Evolutionary conservation across 2,888 invertebrate genomes (phyloP).

Genomic region (Drosophila dives): DNA sequence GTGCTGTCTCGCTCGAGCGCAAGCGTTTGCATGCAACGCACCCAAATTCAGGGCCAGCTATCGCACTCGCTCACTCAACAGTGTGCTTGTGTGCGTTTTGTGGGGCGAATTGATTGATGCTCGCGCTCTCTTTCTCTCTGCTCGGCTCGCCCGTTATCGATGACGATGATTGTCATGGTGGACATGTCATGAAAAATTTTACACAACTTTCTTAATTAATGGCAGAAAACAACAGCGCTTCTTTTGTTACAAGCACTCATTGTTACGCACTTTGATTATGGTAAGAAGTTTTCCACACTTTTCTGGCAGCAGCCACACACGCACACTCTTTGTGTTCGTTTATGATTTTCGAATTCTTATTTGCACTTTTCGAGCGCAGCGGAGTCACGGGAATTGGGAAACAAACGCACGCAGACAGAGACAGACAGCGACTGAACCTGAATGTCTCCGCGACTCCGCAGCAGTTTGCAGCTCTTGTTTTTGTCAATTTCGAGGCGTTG

Average conservation of each 20-base stretch:
- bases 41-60: conserved; percentile 68
- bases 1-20: conserved; percentile 45
- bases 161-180: conserved; percentile 77
- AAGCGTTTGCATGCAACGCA: conserved; percentile 62
- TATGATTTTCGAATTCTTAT: conserved; percentile 63
- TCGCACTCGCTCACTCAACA: conserved; percentile 56
- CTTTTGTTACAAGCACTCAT: conserved; percentile 33
- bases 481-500: conserved; percentile 52
- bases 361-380: conserved; percentile 56
- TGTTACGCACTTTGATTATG: conserved; percentile 58
- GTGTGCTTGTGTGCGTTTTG: conserved; percentile 37
- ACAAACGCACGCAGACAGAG: conserved; percentile 76
- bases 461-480: conserved; percentile 59
- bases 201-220: conserved; percentile 81
- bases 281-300: conserved; percentile 44
- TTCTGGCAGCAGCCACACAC: conserved; percentile 29
- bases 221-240: conserved; percentile 49
- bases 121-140: conserved; percentile 54
- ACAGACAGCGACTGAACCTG: conserved; percentile 70
- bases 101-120: conserved; percentile 56
- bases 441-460: conserved; percentile 44
- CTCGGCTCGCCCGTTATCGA: conserved; percentile 54
- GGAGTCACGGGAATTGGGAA: conserved; percentile 57
- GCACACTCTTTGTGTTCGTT: conserved; percentile 46
- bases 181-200: conserved; percentile 74